Evolutionary conservation across 1,140 invertebrate genomes (phyloP).

Genomic region (Whitmania pigra): DNA sequence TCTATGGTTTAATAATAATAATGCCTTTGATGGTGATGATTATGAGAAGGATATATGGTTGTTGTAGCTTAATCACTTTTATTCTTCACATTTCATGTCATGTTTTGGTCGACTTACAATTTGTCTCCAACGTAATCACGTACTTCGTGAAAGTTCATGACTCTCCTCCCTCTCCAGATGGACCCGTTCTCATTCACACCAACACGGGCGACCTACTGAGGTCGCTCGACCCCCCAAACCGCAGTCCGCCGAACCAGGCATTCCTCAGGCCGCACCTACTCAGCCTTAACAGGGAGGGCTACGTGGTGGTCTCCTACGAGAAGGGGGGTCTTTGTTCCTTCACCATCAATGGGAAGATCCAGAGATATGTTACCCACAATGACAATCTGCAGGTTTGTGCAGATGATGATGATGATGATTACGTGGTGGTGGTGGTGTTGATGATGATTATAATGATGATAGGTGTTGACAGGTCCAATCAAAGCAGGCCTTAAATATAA

Average conservation of each 20-base stretch:
- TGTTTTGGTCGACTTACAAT: background rate
- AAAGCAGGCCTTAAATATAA: too few species aligned
- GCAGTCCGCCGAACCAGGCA: constrained; percentile 43
- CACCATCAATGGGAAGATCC: constrained; percentile 39
- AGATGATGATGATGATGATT: background rate
- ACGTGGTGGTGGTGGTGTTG: background rate
- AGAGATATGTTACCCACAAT: constrained; percentile 53
- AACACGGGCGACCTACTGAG: constrained; percentile 93
- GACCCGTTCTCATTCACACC: constrained; percentile 90
- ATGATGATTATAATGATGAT: background rate
- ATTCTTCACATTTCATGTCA: too few species aligned
- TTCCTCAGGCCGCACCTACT: constrained; percentile 73
- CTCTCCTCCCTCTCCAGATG: constrained; percentile 49
- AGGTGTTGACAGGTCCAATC: too few species aligned
- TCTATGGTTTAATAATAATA: too few species aligned
- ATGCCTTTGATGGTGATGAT: too few species aligned
- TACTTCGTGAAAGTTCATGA: background rate
- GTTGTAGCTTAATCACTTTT: background rate
- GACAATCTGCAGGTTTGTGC: constrained; percentile 75
- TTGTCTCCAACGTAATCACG: background rate
- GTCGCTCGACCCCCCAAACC: constrained; percentile 56
- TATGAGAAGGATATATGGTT: background rate
- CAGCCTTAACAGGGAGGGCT: constrained; percentile 85
- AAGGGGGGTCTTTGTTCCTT: constrained; percentile 72
- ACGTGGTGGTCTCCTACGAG: constrained; percentile 84